Evolutionary conservation across 2,113 vertebrate species (phyloP).

Genomic region (Paedocypris sp.): DNA sequence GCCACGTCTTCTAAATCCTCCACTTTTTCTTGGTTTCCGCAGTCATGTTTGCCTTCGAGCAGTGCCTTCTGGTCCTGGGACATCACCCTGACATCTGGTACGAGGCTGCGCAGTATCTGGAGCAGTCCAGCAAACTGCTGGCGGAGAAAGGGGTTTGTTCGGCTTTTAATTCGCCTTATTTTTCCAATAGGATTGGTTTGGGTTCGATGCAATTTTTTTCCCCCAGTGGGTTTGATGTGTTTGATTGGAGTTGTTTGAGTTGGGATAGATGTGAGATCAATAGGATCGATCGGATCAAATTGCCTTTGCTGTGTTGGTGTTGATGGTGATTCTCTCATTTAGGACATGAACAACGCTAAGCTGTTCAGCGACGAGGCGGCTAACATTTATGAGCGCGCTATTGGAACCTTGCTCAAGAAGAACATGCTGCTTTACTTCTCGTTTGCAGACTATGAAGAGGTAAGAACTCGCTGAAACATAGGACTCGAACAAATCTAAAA

Average conservation of each 20-base stretch:
- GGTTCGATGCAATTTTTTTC: no score
- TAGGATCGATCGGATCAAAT: no score
- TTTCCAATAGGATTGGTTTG: no score
- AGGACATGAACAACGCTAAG: constrained; percentile 99
- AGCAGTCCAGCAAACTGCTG: constrained; percentile 94
- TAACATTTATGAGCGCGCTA: constrained; percentile 97
- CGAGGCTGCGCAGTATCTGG: constrained; percentile 94
- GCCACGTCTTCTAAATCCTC: background rate
- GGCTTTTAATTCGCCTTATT: no score
- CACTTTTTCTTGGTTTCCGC: constrained; percentile 44
- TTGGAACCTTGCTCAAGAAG: constrained; percentile 94
- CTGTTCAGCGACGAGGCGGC: constrained; percentile 97
- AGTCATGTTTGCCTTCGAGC: constrained; percentile 99
- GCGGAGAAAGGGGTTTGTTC: constrained; percentile 91
- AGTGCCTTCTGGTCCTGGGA: constrained; percentile 93
- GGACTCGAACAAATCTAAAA: background rate
- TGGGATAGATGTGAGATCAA: background rate
- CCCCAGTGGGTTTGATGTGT: background rate
- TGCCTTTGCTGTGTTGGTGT: background rate
- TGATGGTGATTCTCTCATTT: background rate
- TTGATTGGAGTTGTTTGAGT: background rate
- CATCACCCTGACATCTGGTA: constrained; percentile 99
- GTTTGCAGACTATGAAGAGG: constrained; percentile 97
- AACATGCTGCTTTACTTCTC: constrained; percentile 99
- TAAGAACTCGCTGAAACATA: no score